phyloP scores from a whole-genome alignment of 2,888 invertebrate genomes.

The Protophormia terraenovae region DNA sequence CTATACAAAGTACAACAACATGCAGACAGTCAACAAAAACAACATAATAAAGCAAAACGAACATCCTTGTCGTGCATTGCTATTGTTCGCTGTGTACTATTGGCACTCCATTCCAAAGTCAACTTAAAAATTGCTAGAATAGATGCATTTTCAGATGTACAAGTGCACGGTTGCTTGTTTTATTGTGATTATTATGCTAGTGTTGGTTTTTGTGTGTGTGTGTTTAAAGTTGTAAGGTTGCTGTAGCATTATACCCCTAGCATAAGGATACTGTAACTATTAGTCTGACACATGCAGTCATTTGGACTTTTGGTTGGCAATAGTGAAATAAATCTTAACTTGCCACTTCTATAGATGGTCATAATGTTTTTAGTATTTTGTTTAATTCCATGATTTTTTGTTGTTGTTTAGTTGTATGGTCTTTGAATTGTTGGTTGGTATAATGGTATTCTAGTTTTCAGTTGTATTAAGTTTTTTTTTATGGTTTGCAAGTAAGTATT shows the following conservation, averaged over 20 bases:
- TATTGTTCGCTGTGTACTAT: not conserved
- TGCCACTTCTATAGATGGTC: not conserved
- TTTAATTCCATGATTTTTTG: not conserved
- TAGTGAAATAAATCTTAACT: slow-evolving; percentile 3
- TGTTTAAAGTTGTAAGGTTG: not conserved
- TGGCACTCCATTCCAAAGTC: not conserved
- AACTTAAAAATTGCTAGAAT: not conserved
- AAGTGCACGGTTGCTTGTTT: not conserved
- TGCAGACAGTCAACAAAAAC: not conserved
- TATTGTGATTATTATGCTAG: not conserved
- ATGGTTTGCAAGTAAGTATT: not conserved
- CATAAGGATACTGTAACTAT: not conserved
- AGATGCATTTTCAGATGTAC: not conserved
- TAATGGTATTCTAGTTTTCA: not conserved
- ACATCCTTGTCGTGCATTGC: not conserved
- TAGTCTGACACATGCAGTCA: slow-evolving; percentile 2
- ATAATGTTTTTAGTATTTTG: not conserved
- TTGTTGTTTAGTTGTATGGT: not conserved
- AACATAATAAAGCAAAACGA: not conserved
- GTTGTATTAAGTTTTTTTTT: not conserved
- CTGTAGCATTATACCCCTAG: not conserved
- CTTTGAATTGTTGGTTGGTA: not conserved
- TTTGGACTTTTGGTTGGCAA: not conserved
- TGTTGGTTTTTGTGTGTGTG: not conserved
- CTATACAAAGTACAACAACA: not conserved